Evolutionary conservation across 2,888 invertebrate species (phyloP).

Genomic region (Archaeoteleia sp.): DNA sequence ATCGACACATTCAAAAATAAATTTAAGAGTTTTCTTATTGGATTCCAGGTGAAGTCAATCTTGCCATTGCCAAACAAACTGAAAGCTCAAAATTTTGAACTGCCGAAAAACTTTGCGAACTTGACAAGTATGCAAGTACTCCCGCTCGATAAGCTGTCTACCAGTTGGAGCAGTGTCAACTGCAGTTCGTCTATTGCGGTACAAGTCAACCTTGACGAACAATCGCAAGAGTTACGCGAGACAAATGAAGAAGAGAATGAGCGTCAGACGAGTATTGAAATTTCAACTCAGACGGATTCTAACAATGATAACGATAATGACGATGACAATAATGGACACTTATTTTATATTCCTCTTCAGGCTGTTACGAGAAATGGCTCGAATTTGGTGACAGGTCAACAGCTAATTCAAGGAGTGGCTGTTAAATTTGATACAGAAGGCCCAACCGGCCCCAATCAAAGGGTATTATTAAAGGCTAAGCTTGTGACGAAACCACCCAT

Average conservation of each 20-base stretch:
- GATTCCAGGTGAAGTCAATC: not conserved
- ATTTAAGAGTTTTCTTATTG: too few relatives aligned
- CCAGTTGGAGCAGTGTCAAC: constrained; percentile 73
- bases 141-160: constrained; percentile 69
- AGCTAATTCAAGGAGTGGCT: constrained; percentile 80
- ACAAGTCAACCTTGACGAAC: constrained; percentile 77
- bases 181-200: constrained; percentile 77
- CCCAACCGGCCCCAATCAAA: constrained; percentile 79
- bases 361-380: constrained; percentile 74
- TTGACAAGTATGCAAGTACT: constrained; percentile 67
- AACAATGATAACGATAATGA: constrained; percentile 75
- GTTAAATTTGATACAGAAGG: constrained; percentile 81
- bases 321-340: constrained; percentile 77
- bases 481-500: constrained; percentile 79
- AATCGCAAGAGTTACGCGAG: constrained; percentile 54
- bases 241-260: constrained; percentile 54
- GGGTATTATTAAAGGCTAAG: constrained; percentile 79
- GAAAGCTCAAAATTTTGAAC: constrained; percentile 15
- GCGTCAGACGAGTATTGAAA: constrained; percentile 70
- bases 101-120: constrained; percentile 65
- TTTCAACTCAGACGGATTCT: constrained; percentile 75
- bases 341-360: constrained; percentile 81
- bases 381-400: constrained; percentile 71
- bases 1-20: too few relatives aligned
- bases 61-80: constrained; percentile 13